Conservation (phyloP, 2,797 vertebrate species). For the Tympanoctomys barrerae region DNA sequence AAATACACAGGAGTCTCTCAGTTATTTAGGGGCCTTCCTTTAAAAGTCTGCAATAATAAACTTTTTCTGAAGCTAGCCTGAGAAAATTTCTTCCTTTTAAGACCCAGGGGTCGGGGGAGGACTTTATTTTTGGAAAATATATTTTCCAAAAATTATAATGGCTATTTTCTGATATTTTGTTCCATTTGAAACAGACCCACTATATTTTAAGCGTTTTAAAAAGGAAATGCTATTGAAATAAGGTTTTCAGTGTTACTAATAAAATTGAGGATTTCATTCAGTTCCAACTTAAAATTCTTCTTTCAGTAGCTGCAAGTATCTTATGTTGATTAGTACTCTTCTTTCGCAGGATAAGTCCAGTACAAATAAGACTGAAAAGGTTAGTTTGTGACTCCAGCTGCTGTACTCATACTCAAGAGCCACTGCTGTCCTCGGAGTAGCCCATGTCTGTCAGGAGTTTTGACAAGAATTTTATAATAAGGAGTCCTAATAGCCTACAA, state of each 20-base stretch:
- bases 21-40: background rate
- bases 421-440: slow-evolving; percentile 75
- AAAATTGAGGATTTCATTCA: slow-evolving; percentile 52
- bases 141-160: background rate
- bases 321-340: slow-evolving; percentile 39
- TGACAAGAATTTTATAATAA: slow-evolving; percentile 82
- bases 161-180: slow-evolving; percentile 22
- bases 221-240: slow-evolving; percentile 32
- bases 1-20: background rate
- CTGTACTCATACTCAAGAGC: slow-evolving; percentile 75
- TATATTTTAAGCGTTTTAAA: background rate
- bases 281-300: background rate
- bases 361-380: slow-evolving; percentile 59
- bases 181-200: slow-evolving; percentile 9
- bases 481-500: slow-evolving; percentile 73
- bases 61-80: background rate
- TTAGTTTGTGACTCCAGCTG: slow-evolving; percentile 61
- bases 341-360: slow-evolving; percentile 41
- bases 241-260: slow-evolving; percentile 32
- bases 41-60: slow-evolving; percentile 1
- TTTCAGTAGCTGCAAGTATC: background rate
- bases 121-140: too few species aligned
- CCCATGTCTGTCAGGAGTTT: slow-evolving; percentile 74
- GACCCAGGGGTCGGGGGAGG: too few species aligned
- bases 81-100: slow-evolving; percentile 20